A percentile compares a stretch with the other conserved stretches of the same genome.
Evolutionary conservation across 2,888 invertebrate genomes (phyloP).

Genomic region (Noctua janthe): DNA sequence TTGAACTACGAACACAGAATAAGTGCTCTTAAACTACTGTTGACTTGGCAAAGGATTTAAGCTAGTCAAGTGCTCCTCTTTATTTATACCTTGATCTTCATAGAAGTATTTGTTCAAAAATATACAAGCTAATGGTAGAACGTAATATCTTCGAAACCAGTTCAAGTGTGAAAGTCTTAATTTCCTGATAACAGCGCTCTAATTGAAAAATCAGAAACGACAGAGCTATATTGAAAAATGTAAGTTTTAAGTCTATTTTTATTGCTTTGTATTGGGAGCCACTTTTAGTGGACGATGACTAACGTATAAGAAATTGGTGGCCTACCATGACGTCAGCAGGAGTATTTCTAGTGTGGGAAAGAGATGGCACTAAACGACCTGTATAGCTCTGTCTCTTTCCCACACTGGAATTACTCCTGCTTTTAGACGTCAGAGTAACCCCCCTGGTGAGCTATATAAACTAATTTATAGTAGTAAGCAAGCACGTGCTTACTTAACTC

Average conservation of each 20-base stretch:
- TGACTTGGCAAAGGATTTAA: conserved; percentile 2
- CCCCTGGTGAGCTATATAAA: neutral
- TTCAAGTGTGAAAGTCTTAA: conserved; percentile 64
- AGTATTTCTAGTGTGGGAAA: too few species aligned
- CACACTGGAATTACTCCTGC: too few species aligned
- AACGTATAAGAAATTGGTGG: too few species aligned
- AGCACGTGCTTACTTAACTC: neutral
- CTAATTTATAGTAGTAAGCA: neutral
- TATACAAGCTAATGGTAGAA: conserved; percentile 51
- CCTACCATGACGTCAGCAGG: too few species aligned
- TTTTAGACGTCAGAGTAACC: too few species aligned
- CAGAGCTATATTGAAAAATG: conserved; percentile 24
- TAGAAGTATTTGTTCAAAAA: conserved; percentile 36
- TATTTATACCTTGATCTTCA: neutral
- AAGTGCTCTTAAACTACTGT: neutral
- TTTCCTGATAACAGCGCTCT: conserved; percentile 67
- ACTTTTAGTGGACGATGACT: neutral
- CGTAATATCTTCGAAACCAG: conserved; percentile 54
- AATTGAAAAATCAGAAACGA: conserved; percentile 64
- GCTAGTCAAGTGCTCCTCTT: neutral
- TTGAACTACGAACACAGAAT: conserved; percentile 1
- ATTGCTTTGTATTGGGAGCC: neutral
- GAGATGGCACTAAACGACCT: too few species aligned
- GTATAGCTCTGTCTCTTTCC: too few species aligned
- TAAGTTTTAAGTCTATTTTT: neutral